A percentile compares a stretch with the other conserved stretches of the same genome.
Evolutionary conservation across 2,113 vertebrate species (phyloP).

Genomic region (Fregetta grallaria): DNA sequence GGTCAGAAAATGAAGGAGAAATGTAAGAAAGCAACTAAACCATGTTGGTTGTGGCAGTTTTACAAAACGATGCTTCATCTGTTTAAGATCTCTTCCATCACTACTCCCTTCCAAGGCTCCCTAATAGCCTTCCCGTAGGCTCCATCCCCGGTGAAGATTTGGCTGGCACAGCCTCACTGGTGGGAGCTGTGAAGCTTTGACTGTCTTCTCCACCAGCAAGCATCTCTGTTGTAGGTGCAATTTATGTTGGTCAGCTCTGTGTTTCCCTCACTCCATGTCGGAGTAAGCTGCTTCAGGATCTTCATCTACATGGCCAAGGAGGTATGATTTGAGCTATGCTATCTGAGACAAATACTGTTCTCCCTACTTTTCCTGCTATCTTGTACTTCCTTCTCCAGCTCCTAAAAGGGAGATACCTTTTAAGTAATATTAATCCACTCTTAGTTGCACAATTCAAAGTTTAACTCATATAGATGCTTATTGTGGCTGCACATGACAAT

Average conservation of each 20-base stretch:
- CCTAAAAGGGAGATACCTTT: background rate
- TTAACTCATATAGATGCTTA: background rate
- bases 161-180: background rate
- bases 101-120: background rate
- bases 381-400: background rate
- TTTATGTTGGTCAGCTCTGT: background rate
- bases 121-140: background rate
- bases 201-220: background rate
- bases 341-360: background rate
- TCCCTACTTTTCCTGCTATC: background rate
- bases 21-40: background rate
- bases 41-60: background rate
- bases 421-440: background rate
- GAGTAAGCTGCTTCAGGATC: background rate
- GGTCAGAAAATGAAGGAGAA: background rate
- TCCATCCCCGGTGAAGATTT: background rate
- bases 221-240: background rate
- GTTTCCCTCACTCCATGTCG: background rate
- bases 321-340: background rate
- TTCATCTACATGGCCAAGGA: background rate
- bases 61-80: background rate
- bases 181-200: background rate
- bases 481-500: background rate
- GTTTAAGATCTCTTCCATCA: background rate
- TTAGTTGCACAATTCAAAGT: background rate